Conservation (phyloP, 1,140 invertebrate species). For the Aleiodes sp. region DNA sequence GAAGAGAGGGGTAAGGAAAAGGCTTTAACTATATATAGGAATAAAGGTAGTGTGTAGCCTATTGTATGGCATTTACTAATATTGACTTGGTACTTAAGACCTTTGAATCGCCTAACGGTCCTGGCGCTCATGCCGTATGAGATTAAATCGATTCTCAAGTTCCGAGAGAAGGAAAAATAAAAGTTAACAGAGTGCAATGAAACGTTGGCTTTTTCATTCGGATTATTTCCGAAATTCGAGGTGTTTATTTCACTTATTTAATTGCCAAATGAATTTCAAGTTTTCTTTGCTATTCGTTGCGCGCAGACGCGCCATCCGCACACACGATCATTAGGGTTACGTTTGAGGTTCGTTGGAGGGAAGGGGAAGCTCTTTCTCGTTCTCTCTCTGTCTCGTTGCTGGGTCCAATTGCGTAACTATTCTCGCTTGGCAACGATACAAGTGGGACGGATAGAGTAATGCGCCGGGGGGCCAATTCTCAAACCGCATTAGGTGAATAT, state of each 20-base stretch:
- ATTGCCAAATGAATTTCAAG: slow-evolving; percentile 26
- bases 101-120: slow-evolving; percentile 23
- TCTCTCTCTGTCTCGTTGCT: slow-evolving; percentile 28
- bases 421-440: slow-evolving; percentile 38
- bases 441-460: slow-evolving; percentile 29
- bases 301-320: slow-evolving; percentile 24
- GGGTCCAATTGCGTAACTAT: slow-evolving; percentile 35
- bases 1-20: too few relatives aligned
- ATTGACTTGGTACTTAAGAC: slow-evolving; percentile 25
- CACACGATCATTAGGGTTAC: slow-evolving; percentile 35
- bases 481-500: slow-evolving; percentile 28
- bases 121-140: neutral
- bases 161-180: too few relatives aligned
- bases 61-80: slow-evolving; percentile 25
- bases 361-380: too few relatives aligned
- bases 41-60: slow-evolving; percentile 4
- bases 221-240: neutral
- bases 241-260: neutral
- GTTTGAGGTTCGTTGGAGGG: slow-evolving; percentile 15
- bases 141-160: slow-evolving; percentile 9
- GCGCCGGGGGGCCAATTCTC: slow-evolving; percentile 20
- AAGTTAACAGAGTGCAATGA: too few relatives aligned
- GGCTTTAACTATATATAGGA: slow-evolving; percentile 7
- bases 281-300: slow-evolving; percentile 18
- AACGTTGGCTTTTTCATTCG: too few relatives aligned